phyloP scores from a whole-genome alignment of 2,113 vertebrate species.

The Suricata suricatta region DNA sequence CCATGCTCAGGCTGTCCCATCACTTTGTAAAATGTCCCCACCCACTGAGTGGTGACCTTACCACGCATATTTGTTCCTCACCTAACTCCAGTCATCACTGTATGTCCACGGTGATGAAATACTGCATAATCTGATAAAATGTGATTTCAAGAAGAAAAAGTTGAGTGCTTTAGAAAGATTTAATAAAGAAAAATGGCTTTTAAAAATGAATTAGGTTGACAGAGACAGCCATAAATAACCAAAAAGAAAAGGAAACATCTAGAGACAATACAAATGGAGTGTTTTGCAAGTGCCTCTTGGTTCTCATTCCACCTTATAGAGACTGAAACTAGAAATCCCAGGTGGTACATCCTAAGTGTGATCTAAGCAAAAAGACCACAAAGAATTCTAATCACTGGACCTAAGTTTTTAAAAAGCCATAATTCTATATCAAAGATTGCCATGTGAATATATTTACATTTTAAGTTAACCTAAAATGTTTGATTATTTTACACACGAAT shows the following conservation, averaged over 20 bases:
- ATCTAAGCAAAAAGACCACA: not conserved
- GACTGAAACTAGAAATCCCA: not conserved
- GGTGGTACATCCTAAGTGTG: not conserved
- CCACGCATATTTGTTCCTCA: not conserved
- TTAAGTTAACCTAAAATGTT: not conserved
- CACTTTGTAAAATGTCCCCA: not conserved
- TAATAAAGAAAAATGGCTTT: not conserved
- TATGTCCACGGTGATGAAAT: not conserved
- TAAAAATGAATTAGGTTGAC: not conserved
- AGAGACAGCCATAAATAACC: not conserved
- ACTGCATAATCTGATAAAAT: not conserved
- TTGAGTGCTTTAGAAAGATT: not conserved
- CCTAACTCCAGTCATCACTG: not conserved
- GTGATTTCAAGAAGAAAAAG: not conserved
- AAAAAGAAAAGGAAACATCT: not conserved
- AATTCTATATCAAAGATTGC: not conserved
- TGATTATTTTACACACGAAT: not conserved
- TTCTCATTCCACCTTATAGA: not conserved
- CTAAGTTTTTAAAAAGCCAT: not conserved
- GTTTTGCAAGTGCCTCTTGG: not conserved
- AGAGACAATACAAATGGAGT: not conserved
- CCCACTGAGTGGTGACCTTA: not conserved
- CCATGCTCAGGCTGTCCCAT: not conserved
- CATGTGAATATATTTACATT: not conserved
- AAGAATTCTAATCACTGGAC: not conserved